These are phyloP conservation scores for Holacanthella duospinosa DNA, from an alignment of 2,888 invertebrate genomes.

Conservation along the genomic window DNA sequence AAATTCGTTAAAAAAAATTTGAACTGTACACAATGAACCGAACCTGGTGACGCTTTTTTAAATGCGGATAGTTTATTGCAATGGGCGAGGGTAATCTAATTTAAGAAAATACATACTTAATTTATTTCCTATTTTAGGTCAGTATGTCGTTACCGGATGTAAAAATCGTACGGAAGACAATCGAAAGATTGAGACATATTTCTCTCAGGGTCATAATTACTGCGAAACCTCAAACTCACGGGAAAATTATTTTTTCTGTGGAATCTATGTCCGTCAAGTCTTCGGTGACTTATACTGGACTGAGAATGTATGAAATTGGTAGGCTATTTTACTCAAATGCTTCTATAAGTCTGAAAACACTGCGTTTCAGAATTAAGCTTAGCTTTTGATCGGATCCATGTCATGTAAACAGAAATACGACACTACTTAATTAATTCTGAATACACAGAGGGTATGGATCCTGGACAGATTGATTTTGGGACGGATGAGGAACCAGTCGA, in stretches of 20 bases:
- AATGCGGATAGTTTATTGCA: too few species aligned
- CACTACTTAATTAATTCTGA: too few species aligned
- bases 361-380: too few species aligned
- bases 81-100: too few species aligned
- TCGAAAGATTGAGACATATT: constrained; percentile 74
- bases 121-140: constrained; percentile 49
- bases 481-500: not conserved
- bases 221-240: constrained; percentile 50
- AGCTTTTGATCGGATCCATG: too few species aligned
- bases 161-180: constrained; percentile 62
- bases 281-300: constrained; percentile 65
- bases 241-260: constrained; percentile 60
- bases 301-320: constrained; percentile 41
- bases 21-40: too few species aligned
- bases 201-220: constrained; percentile 59
- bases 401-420: too few species aligned
- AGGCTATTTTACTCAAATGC: too few species aligned
- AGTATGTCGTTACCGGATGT: constrained; percentile 66
- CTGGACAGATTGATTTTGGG: constrained; percentile 11
- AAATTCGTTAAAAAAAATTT: too few species aligned
- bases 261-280: constrained; percentile 70
- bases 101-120: too few species aligned
- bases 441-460: not conserved
- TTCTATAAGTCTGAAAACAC: too few species aligned
- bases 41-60: too few species aligned